Evolutionary conservation across 2,113 vertebrate genomes (phyloP).

Genomic region (Phrynosoma platyrhinos): DNA sequence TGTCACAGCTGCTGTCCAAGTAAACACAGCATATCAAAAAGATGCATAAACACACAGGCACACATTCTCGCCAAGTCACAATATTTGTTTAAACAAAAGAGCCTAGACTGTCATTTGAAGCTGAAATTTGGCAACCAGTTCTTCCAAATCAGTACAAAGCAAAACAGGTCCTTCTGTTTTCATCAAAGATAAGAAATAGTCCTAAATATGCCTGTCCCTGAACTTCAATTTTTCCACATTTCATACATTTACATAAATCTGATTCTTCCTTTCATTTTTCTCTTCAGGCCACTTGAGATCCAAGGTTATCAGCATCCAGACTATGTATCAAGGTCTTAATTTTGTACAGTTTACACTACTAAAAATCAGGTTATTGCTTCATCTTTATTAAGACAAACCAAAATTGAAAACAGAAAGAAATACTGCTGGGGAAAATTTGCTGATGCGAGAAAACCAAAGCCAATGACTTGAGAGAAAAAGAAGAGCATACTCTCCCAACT

Average conservation of each 20-base stretch:
- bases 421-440: slow-evolving; percentile 22
- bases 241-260: slow-evolving; percentile 48
- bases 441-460: slow-evolving; percentile 45
- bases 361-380: slow-evolving; percentile 66
- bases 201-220: slow-evolving; percentile 38
- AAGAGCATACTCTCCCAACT: slow-evolving; percentile 12
- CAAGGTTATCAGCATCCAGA: slow-evolving; percentile 52
- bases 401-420: slow-evolving; percentile 72
- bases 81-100: slow-evolving; percentile 18
- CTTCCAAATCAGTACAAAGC: slow-evolving; percentile 33
- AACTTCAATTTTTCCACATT: slow-evolving; percentile 51
- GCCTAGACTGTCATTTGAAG: slow-evolving; percentile 31
- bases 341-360: slow-evolving; percentile 57
- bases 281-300: slow-evolving; percentile 38
- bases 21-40: slow-evolving; percentile 31
- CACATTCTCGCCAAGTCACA: slow-evolving; percentile 47
- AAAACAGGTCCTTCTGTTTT: slow-evolving; percentile 12
- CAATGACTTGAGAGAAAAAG: slow-evolving; percentile 22
- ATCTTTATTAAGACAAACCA: slow-evolving; percentile 63
- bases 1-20: slow-evolving; percentile 24
- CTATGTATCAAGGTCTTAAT: slow-evolving; percentile 54
- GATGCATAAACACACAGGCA: background rate
- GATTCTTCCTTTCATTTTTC: slow-evolving; percentile 64
- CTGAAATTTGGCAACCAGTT: slow-evolving; percentile 30
- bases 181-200: slow-evolving; percentile 20